Conservation (phyloP, 2,797 vertebrate species). For the Crotalus adamanteus region DNA sequence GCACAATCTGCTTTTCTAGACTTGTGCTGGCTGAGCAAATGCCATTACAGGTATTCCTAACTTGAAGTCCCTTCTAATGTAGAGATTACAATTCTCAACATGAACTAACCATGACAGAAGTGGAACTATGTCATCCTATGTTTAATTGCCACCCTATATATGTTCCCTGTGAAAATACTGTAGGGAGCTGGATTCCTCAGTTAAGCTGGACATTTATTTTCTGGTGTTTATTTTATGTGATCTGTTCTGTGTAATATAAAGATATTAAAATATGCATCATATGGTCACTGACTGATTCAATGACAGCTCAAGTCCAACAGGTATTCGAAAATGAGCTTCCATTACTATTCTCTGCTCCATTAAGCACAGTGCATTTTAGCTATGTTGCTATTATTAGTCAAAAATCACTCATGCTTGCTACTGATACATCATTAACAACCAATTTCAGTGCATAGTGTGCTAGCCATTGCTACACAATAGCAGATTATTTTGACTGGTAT, state of each 20-base stretch:
- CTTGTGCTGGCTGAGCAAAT: not conserved
- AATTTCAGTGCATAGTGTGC: not conserved
- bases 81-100: not conserved
- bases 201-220: not conserved
- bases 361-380: not conserved
- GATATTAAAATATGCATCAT: not conserved
- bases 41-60: not conserved
- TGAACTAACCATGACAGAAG: not conserved
- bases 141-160: not conserved
- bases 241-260: not conserved
- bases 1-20: not conserved
- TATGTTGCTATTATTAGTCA: not conserved
- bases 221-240: not conserved
- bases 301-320: not conserved
- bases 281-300: not conserved
- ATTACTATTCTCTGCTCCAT: not conserved
- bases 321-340: slow-evolving; percentile 4
- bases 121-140: not conserved
- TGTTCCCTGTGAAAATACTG: not conserved
- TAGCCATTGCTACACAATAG: not conserved
- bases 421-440: not conserved
- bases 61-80: not conserved
- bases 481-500: not conserved
- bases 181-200: not conserved
- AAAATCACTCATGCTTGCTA: not conserved